phyloP scores from a whole-genome alignment of 2,888 invertebrate genomes.

The Zygogramma bicolorata region DNA sequence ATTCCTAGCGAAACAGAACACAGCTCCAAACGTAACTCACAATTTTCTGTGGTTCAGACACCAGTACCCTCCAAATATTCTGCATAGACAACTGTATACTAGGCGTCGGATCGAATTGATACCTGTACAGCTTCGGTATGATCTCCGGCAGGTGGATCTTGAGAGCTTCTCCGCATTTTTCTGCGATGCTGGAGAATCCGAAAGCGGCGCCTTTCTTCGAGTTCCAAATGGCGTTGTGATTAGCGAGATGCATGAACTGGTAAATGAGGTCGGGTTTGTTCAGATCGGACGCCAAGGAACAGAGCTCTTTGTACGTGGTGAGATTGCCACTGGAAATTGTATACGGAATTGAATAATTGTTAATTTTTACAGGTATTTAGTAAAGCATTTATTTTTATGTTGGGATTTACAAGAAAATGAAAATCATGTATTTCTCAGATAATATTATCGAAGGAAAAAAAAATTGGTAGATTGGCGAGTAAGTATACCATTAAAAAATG shows the following conservation, averaged over 20 bases:
- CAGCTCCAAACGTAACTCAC: constrained; percentile 68
- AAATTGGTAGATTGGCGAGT: no score
- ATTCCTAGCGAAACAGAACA: constrained; percentile 20
- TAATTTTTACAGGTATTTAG: no score
- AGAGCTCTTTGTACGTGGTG: constrained; percentile 94
- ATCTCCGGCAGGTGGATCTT: constrained; percentile 86
- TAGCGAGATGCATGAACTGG: constrained; percentile 95
- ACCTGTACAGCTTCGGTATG: constrained; percentile 89
- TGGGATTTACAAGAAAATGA: no score
- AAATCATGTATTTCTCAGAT: no score
- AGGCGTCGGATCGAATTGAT: constrained; percentile 93
- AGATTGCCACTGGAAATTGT: constrained; percentile 82
- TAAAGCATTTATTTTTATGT: no score
- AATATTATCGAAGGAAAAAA: no score
- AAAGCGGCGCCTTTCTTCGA: constrained; percentile 95
- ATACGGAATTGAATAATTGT: no score
- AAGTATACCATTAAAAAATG: no score
- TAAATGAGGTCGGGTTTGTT: constrained; percentile 96
- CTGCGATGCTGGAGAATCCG: constrained; percentile 89
- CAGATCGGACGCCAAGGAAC: constrained; percentile 91
- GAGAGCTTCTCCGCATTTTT: constrained; percentile 86
- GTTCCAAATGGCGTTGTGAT: constrained; percentile 95
- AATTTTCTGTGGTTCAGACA: constrained; percentile 85
- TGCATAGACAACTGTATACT: constrained; percentile 94
- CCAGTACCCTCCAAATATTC: constrained; percentile 93